Conservation (phyloP, 2,888 invertebrate genomes). For the Melipona beecheii region DNA sequence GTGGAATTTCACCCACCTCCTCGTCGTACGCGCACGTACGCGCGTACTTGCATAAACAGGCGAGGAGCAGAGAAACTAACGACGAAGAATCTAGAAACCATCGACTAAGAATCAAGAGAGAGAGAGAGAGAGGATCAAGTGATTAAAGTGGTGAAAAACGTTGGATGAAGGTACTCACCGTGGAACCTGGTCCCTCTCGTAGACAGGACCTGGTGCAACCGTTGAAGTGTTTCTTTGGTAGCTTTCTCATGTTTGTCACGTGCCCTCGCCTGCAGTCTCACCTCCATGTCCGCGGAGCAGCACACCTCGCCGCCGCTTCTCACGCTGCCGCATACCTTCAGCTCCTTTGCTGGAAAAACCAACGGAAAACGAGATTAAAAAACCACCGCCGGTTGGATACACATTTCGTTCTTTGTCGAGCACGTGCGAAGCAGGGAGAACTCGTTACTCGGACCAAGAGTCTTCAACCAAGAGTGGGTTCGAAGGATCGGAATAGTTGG, state of each 20-base stretch:
- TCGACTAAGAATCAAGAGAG: too few relatives aligned
- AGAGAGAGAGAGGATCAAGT: slow-evolving; percentile 4
- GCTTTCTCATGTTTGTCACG: slow-evolving; percentile 90
- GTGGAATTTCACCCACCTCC: background rate
- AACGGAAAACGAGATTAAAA: slow-evolving; percentile 49
- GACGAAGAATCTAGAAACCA: too few relatives aligned
- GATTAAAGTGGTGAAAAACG: slow-evolving; percentile 41
- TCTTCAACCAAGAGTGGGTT: background rate
- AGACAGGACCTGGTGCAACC: slow-evolving; percentile 90
- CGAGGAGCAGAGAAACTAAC: too few relatives aligned
- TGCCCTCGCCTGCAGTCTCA: slow-evolving; percentile 89
- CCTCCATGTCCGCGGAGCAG: slow-evolving; percentile 89
- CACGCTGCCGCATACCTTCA: slow-evolving; percentile 81
- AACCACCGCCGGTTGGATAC: background rate
- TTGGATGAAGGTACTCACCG: slow-evolving; percentile 87
- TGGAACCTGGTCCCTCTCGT: slow-evolving; percentile 93
- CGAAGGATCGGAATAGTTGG: background rate
- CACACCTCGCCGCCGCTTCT: slow-evolving; percentile 85
- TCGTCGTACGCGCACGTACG: background rate
- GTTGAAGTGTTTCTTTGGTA: slow-evolving; percentile 90
- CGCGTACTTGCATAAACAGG: too few relatives aligned
- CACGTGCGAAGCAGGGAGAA: background rate
- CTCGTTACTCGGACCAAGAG: background rate
- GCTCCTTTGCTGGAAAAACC: slow-evolving; percentile 79
- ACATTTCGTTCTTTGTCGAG: background rate